Conservation (phyloP, 2,888 invertebrate species). For the Nephrotoma guestfalica region DNA sequence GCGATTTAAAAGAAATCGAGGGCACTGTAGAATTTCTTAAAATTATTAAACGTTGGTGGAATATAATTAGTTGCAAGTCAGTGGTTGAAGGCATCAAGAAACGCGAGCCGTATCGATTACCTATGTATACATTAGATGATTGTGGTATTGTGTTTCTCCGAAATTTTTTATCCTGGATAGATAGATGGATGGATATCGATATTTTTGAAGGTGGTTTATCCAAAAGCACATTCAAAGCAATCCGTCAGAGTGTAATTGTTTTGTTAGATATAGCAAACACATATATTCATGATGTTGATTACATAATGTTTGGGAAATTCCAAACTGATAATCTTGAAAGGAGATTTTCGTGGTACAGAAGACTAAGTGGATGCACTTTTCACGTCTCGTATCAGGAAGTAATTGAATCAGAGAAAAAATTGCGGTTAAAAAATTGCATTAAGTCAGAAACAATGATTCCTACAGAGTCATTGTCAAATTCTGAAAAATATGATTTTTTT, state of each 20-base stretch:
- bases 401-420: slow-evolving; percentile 11
- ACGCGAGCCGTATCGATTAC: not conserved
- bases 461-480: not conserved
- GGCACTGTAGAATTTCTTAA: not conserved
- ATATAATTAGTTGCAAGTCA: not conserved
- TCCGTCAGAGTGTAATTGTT: not conserved
- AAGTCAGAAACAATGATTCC: not conserved
- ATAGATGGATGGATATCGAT: not conserved
- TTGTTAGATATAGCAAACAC: not conserved
- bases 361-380: slow-evolving; percentile 10
- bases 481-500: not conserved
- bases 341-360: slow-evolving; percentile 10
- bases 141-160: not conserved
- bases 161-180: not conserved
- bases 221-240: not conserved
- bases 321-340: slow-evolving; percentile 11
- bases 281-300: not conserved
- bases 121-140: not conserved
- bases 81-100: not conserved
- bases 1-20: not conserved
- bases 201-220: not conserved
- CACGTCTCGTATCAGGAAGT: slow-evolving; percentile 10
- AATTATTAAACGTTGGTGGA: not conserved
- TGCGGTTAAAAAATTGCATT: not conserved
- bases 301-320: slow-evolving; percentile 9